phyloP scores from a whole-genome alignment of 2,888 invertebrate species.

The Shargacucullia verbasci region DNA sequence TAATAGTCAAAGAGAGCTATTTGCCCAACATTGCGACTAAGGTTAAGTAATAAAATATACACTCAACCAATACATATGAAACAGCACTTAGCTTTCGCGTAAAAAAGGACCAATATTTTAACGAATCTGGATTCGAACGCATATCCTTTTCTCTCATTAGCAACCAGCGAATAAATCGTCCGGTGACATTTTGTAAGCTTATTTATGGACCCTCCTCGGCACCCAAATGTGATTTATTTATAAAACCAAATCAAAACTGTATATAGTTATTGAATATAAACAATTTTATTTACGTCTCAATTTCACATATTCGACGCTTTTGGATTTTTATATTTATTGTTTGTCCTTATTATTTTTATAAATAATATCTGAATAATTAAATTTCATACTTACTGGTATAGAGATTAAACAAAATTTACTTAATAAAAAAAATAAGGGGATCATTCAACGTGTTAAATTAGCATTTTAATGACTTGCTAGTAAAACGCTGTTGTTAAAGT shows the following conservation, averaged over 20 bases:
- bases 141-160: constrained; percentile 59
- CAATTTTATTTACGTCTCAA: constrained; percentile 36
- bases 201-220: constrained; percentile 47
- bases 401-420: no score
- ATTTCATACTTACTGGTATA: no score
- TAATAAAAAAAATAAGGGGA: no score
- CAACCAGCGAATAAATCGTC: constrained; percentile 55
- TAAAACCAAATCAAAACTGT: constrained; percentile 21
- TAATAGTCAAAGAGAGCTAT: no score
- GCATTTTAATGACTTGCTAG: no score
- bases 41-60: background rate
- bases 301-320: constrained; percentile 11
- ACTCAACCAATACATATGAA: background rate
- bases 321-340: constrained; percentile 8
- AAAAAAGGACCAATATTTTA: constrained; percentile 25
- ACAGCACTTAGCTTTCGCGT: constrained; percentile 24
- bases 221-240: constrained; percentile 49
- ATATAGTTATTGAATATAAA: constrained; percentile 24
- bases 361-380: no score
- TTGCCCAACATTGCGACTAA: no score
- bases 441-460: no score
- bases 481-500: constrained; percentile 3
- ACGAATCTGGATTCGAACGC: constrained; percentile 33
- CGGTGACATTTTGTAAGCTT: constrained; percentile 55
- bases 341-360: constrained; percentile 11